Evolutionary conservation across 2,888 invertebrate species (phyloP).

Genomic region (Asteroscopus sphinx): DNA sequence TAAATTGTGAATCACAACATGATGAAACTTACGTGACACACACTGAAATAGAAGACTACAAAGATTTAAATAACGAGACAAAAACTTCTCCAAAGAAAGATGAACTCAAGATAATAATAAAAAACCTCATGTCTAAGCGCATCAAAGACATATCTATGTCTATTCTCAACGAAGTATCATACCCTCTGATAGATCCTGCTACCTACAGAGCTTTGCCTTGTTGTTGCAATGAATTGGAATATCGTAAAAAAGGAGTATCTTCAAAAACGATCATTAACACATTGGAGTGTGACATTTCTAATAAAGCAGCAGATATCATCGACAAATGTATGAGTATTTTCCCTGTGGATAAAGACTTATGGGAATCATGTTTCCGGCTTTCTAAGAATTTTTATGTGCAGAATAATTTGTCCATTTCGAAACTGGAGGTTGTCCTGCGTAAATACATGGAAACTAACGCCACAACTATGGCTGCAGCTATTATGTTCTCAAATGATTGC

Average conservation of each 20-base stretch:
- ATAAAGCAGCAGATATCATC: conserved; percentile 75
- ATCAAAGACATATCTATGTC: conserved; percentile 81
- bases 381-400: conserved; percentile 81
- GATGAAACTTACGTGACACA: conserved; percentile 74
- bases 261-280: conserved; percentile 50
- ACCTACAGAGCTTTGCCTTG: conserved; percentile 75
- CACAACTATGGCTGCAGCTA: conserved; percentile 83
- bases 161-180: conserved; percentile 79
- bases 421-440: conserved; percentile 88
- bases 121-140: conserved; percentile 78
- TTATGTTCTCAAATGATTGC: conserved; percentile 85
- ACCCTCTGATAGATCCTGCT: conserved; percentile 69
- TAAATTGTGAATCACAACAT: conserved; percentile 63
- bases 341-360: conserved; percentile 77
- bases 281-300: conserved; percentile 67
- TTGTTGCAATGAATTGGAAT: conserved; percentile 79
- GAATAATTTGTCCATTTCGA: conserved; percentile 79
- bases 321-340: conserved; percentile 82
- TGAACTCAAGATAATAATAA: conserved; percentile 75
- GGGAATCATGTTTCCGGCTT: conserved; percentile 82
- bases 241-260: conserved; percentile 59
- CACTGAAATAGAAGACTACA: conserved; percentile 54
- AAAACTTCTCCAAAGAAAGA: conserved; percentile 64
- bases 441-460: conserved; percentile 88
- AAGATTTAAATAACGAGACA: conserved; percentile 36